phyloP scores from a whole-genome alignment of 1,140 invertebrate genomes.

The Phortica variegata region DNA sequence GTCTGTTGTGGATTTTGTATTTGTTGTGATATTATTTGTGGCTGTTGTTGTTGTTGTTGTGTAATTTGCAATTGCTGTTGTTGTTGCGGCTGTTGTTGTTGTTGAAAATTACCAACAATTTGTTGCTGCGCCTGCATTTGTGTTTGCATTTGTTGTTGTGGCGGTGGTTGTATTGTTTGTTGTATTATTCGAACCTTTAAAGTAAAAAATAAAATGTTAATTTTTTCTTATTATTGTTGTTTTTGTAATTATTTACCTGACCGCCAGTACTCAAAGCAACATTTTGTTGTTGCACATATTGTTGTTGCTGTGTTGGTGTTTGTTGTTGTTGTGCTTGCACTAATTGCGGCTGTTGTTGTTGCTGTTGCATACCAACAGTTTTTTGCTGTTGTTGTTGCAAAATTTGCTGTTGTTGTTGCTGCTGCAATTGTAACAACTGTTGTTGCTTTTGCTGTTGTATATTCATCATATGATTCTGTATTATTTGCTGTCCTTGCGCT shows the following conservation, averaged over 20 bases:
- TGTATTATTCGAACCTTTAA: slow-evolving; percentile 54
- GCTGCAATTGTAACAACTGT: slow-evolving; percentile 41
- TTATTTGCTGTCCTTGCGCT: slow-evolving; percentile 52
- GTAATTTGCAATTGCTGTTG: slow-evolving; percentile 13
- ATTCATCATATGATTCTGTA: slow-evolving; percentile 51
- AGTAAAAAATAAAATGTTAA: too few relatives aligned
- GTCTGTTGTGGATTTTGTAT: slow-evolving; percentile 5
- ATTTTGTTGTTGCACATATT: slow-evolving; percentile 40
- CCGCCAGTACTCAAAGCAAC: slow-evolving; percentile 35
- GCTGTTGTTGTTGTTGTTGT: slow-evolving; percentile 28
- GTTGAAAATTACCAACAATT: slow-evolving; percentile 1
- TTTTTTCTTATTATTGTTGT: too few relatives aligned
- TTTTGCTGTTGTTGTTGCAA: slow-evolving; percentile 21
- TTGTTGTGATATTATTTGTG: slow-evolving; percentile 6
- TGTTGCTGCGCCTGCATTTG: slow-evolving; percentile 32
- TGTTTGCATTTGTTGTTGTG: slow-evolving; percentile 29
- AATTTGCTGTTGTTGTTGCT: slow-evolving; percentile 22
- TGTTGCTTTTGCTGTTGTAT: slow-evolving; percentile 48
- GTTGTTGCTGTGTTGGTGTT: slow-evolving; percentile 19
- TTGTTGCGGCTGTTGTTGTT: slow-evolving; percentile 14
- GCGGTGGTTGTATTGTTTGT: slow-evolving; percentile 42
- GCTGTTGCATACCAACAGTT: slow-evolving; percentile 6
- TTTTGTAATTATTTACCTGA: too few relatives aligned
- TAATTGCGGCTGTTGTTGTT: slow-evolving; percentile 10
- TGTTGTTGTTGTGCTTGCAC: slow-evolving; percentile 16